Evolutionary conservation across 2,797 vertebrate species (phyloP).

Genomic region (Anniella stebbinsi): DNA sequence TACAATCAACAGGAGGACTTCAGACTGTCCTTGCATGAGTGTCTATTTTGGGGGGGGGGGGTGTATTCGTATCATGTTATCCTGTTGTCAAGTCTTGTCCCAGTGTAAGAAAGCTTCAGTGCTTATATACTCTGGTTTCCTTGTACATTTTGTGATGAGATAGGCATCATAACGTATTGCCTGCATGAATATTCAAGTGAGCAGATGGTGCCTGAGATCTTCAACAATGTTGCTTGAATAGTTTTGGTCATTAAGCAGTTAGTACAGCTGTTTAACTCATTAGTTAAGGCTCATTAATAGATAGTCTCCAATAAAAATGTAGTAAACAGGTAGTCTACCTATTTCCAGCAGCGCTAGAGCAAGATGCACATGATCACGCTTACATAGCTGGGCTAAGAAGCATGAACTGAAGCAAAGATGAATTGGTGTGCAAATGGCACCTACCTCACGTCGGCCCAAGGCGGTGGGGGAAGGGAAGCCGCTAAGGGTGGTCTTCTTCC

Average conservation of each 20-base stretch:
- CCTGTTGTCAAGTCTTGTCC: not conserved
- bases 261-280: slow-evolving; percentile 41
- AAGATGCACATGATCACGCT: not conserved
- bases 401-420: not conserved
- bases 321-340: slow-evolving; percentile 13
- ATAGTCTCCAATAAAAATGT: not conserved
- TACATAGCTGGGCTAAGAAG: not conserved
- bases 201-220: not conserved
- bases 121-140: not conserved
- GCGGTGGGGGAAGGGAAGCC: not conserved
- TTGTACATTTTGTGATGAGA: not conserved
- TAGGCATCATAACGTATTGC: not conserved
- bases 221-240: not conserved
- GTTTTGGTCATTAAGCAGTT: slow-evolving; percentile 22
- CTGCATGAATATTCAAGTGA: not conserved
- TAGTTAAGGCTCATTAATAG: slow-evolving; percentile 41
- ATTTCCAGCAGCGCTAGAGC: not conserved
- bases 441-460: not conserved
- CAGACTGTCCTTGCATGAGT: not conserved
- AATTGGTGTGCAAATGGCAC: not conserved
- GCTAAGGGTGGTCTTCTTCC: not conserved
- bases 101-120: not conserved
- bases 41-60: not conserved
- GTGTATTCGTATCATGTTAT: not conserved
- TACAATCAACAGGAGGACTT: not conserved